These are phyloP conservation scores for Pachliopta kotzebuea DNA, from an alignment of 2,888 invertebrate species.

Conservation along the genomic window DNA sequence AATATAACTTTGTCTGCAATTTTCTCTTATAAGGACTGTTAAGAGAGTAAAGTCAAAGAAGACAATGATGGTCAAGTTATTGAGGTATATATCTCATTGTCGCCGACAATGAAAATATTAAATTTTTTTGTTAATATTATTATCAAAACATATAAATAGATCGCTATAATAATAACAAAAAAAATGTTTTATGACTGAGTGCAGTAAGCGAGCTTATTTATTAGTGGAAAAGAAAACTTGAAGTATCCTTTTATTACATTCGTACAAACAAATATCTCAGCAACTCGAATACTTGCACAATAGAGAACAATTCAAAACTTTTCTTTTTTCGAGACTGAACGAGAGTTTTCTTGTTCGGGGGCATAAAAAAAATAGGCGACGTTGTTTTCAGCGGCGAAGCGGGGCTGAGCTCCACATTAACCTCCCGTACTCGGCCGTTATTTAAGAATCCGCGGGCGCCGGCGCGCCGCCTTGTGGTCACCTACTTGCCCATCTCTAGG, in stretches of 20 bases:
- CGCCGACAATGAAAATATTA: no score
- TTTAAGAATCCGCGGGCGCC: slow-evolving; percentile 59
- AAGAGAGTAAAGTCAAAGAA: no score
- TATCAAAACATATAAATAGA: not conserved
- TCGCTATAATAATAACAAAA: slow-evolving; percentile 31
- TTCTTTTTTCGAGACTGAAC: slow-evolving; percentile 22
- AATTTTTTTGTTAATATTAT: not conserved
- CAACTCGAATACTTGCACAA: slow-evolving; percentile 14
- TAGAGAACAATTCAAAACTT: slow-evolving; percentile 27
- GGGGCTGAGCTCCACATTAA: slow-evolving; percentile 69
- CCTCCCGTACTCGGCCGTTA: slow-evolving; percentile 60
- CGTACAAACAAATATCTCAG: slow-evolving; percentile 21
- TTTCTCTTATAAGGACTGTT: not conserved
- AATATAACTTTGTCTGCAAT: no score
- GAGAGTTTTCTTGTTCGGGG: slow-evolving; percentile 46
- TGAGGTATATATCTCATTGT: no score
- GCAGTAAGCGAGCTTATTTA: slow-evolving; percentile 10
- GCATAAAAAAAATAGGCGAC: slow-evolving; percentile 53
- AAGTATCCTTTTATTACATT: slow-evolving; percentile 16
- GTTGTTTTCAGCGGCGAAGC: slow-evolving; percentile 56
- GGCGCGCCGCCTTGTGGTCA: slow-evolving; percentile 44
- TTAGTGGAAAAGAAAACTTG: slow-evolving; percentile 12
- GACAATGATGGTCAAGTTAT: no score
- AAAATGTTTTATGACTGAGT: slow-evolving; percentile 6
- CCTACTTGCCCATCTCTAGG: slow-evolving; percentile 43